Conservation (phyloP, 2,113 vertebrate species). For the Thryonomys swinderianus region DNA sequence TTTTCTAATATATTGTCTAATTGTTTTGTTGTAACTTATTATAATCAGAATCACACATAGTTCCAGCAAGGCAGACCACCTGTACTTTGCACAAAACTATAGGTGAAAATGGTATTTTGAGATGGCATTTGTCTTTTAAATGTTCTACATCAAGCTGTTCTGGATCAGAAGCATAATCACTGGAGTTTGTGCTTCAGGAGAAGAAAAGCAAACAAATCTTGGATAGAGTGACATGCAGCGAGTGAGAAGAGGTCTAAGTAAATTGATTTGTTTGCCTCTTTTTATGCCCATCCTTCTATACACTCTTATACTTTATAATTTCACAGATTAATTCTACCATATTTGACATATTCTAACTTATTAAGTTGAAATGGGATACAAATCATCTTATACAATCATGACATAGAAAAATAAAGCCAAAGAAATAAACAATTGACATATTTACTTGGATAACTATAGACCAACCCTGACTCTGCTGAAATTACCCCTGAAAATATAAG, state of each 20-base stretch:
- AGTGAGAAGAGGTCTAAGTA: neutral
- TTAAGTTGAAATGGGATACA: conserved; percentile 1
- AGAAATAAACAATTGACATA: neutral
- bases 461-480: neutral
- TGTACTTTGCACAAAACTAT: neutral
- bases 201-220: neutral
- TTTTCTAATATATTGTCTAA: neutral
- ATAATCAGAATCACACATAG: neutral
- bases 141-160: neutral
- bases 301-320: neutral
- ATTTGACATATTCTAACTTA: neutral
- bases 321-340: neutral
- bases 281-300: neutral
- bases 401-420: conserved; percentile 5
- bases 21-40: neutral
- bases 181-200: neutral
- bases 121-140: neutral
- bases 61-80: neutral
- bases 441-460: neutral
- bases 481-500: neutral
- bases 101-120: neutral
- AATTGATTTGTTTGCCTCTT: neutral
- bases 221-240: neutral
- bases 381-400: neutral
- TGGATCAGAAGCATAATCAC: neutral